phyloP scores from a whole-genome alignment of 64 coral and sea anemone species.

The Pocillopora verrucosa region DNA sequence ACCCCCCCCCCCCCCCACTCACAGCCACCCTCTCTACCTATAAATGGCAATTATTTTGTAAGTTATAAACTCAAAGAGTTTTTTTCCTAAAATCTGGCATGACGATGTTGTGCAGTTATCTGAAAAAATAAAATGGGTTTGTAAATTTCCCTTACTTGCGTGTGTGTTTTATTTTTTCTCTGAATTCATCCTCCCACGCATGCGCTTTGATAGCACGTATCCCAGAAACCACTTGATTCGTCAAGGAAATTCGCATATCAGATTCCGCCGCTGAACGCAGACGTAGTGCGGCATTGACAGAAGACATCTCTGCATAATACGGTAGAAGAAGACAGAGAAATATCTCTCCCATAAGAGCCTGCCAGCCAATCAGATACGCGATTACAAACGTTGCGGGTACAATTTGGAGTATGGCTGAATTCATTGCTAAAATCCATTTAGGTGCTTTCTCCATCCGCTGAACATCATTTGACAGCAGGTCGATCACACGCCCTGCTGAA shows the following conservation, averaged over 20 bases:
- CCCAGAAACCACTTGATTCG: background rate
- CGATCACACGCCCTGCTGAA: background rate
- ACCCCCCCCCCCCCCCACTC: no score
- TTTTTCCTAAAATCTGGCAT: no score
- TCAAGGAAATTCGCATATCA: background rate
- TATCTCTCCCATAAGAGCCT: background rate
- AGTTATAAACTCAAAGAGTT: no score
- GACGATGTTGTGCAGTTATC: no score
- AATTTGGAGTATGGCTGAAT: background rate
- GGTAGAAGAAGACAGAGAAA: background rate
- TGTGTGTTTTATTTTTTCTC: no score
- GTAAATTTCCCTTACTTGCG: no score
- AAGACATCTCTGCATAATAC: background rate
- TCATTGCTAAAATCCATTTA: no score
- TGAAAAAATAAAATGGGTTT: no score
- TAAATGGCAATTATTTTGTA: no score
- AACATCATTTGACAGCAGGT: background rate
- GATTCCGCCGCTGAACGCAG: background rate
- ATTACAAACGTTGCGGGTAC: background rate
- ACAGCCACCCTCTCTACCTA: no score
- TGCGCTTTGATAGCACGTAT: background rate
- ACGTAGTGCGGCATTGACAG: background rate
- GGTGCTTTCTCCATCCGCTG: background rate
- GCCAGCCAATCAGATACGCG: background rate
- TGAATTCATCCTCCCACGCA: no score